Evolutionary conservation across 2,113 vertebrate species (phyloP).

Genomic region (Electrona antarctica): DNA sequence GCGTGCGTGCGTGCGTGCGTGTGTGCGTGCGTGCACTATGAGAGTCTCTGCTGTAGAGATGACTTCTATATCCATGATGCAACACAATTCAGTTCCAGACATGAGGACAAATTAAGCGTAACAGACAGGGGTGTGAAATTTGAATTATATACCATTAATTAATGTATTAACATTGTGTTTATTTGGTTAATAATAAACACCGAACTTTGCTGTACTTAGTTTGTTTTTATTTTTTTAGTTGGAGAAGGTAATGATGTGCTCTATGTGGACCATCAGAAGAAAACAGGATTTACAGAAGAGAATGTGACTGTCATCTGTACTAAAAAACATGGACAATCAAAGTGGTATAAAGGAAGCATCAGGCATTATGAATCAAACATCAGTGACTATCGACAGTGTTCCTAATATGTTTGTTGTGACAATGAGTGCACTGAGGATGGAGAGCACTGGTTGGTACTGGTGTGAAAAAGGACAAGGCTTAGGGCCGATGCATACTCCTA

Average conservation of each 20-base stretch:
- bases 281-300: constrained; percentile 9
- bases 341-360: constrained; percentile 22
- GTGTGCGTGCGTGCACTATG: no score
- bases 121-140: no score
- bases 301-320: constrained; percentile 25
- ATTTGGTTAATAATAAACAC: no score
- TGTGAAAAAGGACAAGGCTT: constrained; percentile 15
- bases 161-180: no score
- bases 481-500: no score
- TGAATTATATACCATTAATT: no score
- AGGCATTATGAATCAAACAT: constrained; percentile 21
- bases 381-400: not conserved
- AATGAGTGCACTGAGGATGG: constrained; percentile 15
- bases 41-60: no score
- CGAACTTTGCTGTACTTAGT: no score
- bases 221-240: not conserved
- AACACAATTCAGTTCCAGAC: no score
- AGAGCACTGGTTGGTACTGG: constrained; percentile 49
- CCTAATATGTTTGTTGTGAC: constrained; percentile 24
- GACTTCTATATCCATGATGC: no score
- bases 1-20: no score
- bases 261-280: constrained; percentile 20
- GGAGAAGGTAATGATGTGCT: constrained; percentile 6
- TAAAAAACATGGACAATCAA: not conserved
- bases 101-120: no score